phyloP scores from a whole-genome alignment of 2,797 vertebrate species.

The Enoplosus armatus region DNA sequence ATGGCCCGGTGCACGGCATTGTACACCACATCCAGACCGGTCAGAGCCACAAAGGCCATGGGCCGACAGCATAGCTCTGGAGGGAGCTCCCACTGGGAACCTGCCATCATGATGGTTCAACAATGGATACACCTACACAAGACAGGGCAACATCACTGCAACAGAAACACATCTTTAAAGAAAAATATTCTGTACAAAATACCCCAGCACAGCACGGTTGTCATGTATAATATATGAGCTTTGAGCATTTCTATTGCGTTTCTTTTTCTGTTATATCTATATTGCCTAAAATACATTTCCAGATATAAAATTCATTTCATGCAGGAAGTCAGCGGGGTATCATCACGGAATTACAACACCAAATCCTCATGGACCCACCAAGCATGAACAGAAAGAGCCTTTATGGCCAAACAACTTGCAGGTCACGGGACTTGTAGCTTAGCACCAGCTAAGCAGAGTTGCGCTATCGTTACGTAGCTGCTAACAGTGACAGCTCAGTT shows the following conservation, averaged over 20 bases:
- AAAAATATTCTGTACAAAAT: no score
- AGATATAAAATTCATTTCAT: not conserved
- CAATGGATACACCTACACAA: slow-evolving; percentile 34
- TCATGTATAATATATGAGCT: not conserved
- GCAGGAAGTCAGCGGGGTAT: not conserved
- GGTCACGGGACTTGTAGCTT: slow-evolving; percentile 51
- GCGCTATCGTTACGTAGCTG: not conserved
- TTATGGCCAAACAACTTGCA: not conserved
- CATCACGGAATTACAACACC: not conserved
- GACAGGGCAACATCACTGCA: slow-evolving; percentile 1
- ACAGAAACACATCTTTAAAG: not conserved
- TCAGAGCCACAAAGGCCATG: slow-evolving; percentile 98
- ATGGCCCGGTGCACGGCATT: slow-evolving; percentile 97
- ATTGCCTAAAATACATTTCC: not conserved
- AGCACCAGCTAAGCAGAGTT: not conserved
- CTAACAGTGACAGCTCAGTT: slow-evolving; percentile 8
- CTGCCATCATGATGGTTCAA: slow-evolving; percentile 62
- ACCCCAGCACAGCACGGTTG: not conserved
- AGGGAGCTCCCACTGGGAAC: slow-evolving; percentile 95
- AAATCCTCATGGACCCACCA: not conserved
- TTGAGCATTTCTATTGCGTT: not conserved
- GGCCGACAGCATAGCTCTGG: slow-evolving; percentile 97
- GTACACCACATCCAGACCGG: slow-evolving; percentile 94
- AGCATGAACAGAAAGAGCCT: not conserved
- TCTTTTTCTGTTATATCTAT: not conserved